These are phyloP conservation scores for Ianthella basta DNA, from an alignment of 37 sponge, comb jelly and placozoan genomes.

Conservation along the genomic window DNA sequence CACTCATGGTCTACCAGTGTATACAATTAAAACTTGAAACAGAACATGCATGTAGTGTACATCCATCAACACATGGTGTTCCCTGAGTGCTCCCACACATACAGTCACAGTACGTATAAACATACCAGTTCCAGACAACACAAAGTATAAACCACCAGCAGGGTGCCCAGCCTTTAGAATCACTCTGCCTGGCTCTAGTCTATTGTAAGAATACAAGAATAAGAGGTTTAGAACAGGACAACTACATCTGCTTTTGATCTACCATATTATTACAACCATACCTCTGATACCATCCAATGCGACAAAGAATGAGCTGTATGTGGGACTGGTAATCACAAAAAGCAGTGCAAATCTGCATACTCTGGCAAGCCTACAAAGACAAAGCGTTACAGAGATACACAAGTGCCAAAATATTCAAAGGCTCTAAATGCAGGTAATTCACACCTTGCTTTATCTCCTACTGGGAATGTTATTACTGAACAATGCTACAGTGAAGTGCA, in stretches of 20 bases:
- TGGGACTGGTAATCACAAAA: slow-evolving; percentile 50
- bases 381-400: not conserved
- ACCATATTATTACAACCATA: not conserved
- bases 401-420: too few species aligned
- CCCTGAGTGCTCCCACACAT: too few species aligned
- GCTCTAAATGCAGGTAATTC: too few species aligned
- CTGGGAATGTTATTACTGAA: too few species aligned
- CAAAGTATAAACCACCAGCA: slow-evolving; percentile 47
- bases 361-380: slow-evolving; percentile 31
- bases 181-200: slow-evolving; percentile 45
- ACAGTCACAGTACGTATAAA: not conserved
- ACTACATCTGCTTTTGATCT: not conserved
- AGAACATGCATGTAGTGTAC: not conserved
- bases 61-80: too few species aligned
- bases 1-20: not conserved
- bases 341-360: slow-evolving; percentile 22
- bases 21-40: not conserved
- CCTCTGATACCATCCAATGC: slow-evolving; percentile 65
- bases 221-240: not conserved
- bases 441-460: too few species aligned
- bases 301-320: slow-evolving; percentile 48
- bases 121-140: slow-evolving; percentile 56
- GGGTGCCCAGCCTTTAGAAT: slow-evolving; percentile 46
- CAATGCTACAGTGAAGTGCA: too few species aligned
- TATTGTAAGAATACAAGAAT: not conserved